These are phyloP conservation scores for Etheostoma perlongum DNA, from an alignment of 2,797 vertebrate genomes.

Conservation along the genomic window DNA sequence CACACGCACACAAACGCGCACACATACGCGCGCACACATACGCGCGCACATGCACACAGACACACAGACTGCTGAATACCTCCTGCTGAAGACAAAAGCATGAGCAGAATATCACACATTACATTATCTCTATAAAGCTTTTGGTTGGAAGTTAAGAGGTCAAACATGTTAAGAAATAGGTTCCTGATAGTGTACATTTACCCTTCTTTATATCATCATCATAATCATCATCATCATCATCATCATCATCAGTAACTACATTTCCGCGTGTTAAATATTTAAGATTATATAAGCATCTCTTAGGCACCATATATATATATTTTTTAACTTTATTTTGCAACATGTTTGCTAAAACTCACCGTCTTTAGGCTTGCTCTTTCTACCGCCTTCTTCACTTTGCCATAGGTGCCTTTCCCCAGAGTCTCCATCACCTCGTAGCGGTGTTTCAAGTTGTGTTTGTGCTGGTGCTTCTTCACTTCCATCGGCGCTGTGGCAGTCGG, in stretches of 20 bases:
- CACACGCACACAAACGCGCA: neutral
- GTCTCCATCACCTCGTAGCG: slow-evolving; percentile 88
- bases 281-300: no score
- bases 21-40: neutral
- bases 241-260: neutral
- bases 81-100: slow-evolving; percentile 15
- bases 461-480: slow-evolving; percentile 86
- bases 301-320: neutral
- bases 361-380: slow-evolving; percentile 81
- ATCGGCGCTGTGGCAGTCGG: slow-evolving; percentile 15
- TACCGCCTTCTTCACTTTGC: slow-evolving; percentile 87
- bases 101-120: neutral
- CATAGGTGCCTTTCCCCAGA: slow-evolving; percentile 86
- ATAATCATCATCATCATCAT: neutral
- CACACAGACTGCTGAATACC: neutral
- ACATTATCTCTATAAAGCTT: neutral
- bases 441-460: slow-evolving; percentile 88
- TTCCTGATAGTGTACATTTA: neutral
- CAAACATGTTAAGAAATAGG: slow-evolving; percentile 7
- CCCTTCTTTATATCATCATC: no score
- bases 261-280: no score
- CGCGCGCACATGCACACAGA: neutral
- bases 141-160: slow-evolving; percentile 3
- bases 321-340: neutral
- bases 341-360: slow-evolving; percentile 66